Base-by-base conservation (phyloP, 2,113 vertebrate genomes). In the Caranx ignobilis region DNA sequence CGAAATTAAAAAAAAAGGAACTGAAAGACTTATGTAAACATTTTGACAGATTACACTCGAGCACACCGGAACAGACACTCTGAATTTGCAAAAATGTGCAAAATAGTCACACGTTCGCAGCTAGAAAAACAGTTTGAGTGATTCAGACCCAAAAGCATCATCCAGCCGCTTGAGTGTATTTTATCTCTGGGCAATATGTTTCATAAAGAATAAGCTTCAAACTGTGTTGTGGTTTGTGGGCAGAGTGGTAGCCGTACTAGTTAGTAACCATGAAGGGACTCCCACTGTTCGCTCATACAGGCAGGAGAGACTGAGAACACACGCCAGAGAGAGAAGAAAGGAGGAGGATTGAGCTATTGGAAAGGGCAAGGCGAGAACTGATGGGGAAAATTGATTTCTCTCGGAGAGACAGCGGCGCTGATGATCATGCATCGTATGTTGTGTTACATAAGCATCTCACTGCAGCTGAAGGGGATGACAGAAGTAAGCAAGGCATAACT, bases 331-430 rank as follows among this genome's bases (percentile, higher is more conserved):
- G 13, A 45, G 26, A 79, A 70, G 69, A 66, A 70, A 59, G 65
- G 54, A 75, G 32, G 5, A 26, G 1, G 31, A 77, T 54, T 13
- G 67, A 47, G 64, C 9, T 59, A 50, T 62, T 3, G 16, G 52
- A 86, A 82, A 82, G 63, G 83, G 59, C 71, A 68, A 71, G 62
- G 41, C 59, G 65, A 75, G 83, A 84, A 87, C n/a, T 54, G 52
- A 87, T 19, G 55, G 87, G 52, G 69, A 41, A 85, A 87, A 94
- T 86, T 85, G 90, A 93, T 93, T 91, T 87, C 41, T 77, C 73
- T 56, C 62, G 65, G 54, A 57, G 54, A 82, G 86, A 87, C 77
- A 60, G 71, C 52, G 13, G 76, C 15, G 60, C 71, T 41, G 87
- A 70, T 61, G 81, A 92, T 90, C 37, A 15, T 71, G 85, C 70